Evolutionary conservation across 1,140 invertebrate species (phyloP), one percentile per base, ranked within the genome.

Genomic region (Aphelenchoides fujianensis): DNA sequence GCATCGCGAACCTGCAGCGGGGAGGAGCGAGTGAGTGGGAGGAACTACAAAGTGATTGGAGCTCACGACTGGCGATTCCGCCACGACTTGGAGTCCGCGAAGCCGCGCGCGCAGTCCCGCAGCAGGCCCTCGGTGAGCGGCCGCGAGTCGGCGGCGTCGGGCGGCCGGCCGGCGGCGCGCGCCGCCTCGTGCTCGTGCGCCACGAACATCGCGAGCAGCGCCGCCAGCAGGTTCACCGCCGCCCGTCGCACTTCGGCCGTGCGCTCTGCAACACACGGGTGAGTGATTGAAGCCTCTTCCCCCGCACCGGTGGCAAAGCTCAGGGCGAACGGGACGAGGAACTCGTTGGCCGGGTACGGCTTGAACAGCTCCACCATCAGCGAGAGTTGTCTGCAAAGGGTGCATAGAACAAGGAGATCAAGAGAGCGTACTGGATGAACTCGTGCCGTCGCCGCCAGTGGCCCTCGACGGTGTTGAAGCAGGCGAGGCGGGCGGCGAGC

Each of bases 361-460:
- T 35, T 30, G 63, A 34, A 66, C 12, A 66, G 32, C 27, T 30
- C 16, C 16, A 37, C 63, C 27, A 66, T 12, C 31, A 16, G 23
- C 12, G 32, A 27, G 12, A 66, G 63, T 66, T 66, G 63, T 55
- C 63, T 66, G 34, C 1, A 66, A 66, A 1, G 12, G 34, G 23
- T 53, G 31, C 27, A 63, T 32, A 19, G 12, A 1, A 66, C n/a
- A n/a, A 66, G 1, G 28, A 48, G 41, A 12, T 12, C 27, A 66
- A 64, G 1, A 0, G 12, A 66, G 53, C 63, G 3, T 36, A 66
- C 63, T 66, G 12, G 53, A 66, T 66, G 63, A 66, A 66, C 12
- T 34, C 36, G 7, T 66, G 27, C 1, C 63, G 31, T 16, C 37
- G n/a, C 12, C 63, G 31, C 63, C 63, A 66, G 23, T 32, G 16